Conservation (phyloP, 2,797 vertebrate genomes). For the Sebastes cheni region DNA sequence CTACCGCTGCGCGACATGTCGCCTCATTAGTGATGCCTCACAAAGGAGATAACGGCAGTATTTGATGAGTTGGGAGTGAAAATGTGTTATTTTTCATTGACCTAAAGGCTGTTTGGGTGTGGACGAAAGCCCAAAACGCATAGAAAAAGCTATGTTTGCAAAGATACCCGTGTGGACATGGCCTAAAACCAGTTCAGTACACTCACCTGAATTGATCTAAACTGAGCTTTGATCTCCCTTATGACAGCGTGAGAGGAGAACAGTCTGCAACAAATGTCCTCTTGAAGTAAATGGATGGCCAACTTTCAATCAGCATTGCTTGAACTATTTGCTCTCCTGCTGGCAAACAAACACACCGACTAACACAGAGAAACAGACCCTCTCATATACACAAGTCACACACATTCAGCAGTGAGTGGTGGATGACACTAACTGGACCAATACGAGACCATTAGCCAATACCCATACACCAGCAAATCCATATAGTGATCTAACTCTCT, state of each 20-base stretch:
- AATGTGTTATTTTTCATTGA: too few relatives aligned
- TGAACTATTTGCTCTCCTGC: conserved; percentile 11
- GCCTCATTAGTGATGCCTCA: too few relatives aligned
- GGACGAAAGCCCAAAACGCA: too few relatives aligned
- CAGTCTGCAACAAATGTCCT: conserved; percentile 1
- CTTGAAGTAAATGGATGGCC: not conserved
- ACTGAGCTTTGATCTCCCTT: too few relatives aligned
- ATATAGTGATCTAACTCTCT: not conserved
- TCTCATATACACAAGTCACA: not conserved
- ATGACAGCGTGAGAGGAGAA: not conserved
- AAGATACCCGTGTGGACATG: too few relatives aligned
- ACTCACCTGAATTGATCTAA: not conserved
- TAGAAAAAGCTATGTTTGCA: too few relatives aligned
- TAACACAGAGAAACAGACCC: not conserved
- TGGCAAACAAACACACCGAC: conserved; percentile 22
- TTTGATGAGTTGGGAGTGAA: too few relatives aligned
- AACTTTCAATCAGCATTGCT: not conserved
- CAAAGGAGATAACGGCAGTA: too few relatives aligned
- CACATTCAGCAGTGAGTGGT: not conserved
- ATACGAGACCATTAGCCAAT: not conserved
- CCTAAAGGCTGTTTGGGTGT: too few relatives aligned
- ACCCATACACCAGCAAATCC: not conserved
- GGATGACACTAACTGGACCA: not conserved
- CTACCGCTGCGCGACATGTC: too few relatives aligned
- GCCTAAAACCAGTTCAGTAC: not conserved